Evolutionary conservation across 1,140 invertebrate genomes (phyloP).

Genomic region (Rhyzopertha dominica): DNA sequence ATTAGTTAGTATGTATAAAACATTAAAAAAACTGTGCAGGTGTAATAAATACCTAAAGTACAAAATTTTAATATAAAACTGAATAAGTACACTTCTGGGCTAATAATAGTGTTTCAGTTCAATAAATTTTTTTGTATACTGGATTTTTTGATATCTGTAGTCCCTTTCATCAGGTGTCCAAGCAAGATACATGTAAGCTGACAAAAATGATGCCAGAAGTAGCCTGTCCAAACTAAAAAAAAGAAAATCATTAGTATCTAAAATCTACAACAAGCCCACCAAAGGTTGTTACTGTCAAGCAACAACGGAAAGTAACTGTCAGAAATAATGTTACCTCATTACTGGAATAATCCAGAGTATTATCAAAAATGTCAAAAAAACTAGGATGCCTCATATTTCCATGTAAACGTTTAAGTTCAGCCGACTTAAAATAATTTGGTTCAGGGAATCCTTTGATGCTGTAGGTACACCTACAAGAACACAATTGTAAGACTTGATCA

Average conservation of each 20-base stretch:
- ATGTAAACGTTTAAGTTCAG: slow-evolving; percentile 46
- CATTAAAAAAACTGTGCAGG: too few species aligned
- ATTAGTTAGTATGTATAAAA: too few species aligned
- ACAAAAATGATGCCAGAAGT: slow-evolving; percentile 46
- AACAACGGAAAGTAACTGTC: slow-evolving; percentile 8
- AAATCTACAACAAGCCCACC: slow-evolving; percentile 9
- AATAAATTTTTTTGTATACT: slow-evolving; percentile 38
- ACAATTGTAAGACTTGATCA: too few species aligned
- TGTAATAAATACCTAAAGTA: too few species aligned
- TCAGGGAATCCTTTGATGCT: slow-evolving; percentile 45
- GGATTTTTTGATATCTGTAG: slow-evolving; percentile 47
- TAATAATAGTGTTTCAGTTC: too few species aligned
- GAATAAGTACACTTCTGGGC: too few species aligned
- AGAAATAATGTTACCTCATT: slow-evolving; percentile 48
- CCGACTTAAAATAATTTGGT: slow-evolving; percentile 47
- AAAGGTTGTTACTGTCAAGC: slow-evolving; percentile 7
- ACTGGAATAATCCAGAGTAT: slow-evolving; percentile 52
- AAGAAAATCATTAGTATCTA: slow-evolving; percentile 24
- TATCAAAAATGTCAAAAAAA: slow-evolving; percentile 49
- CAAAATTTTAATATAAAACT: too few species aligned
- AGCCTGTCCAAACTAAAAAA: slow-evolving; percentile 51
- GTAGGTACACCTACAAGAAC: slow-evolving; percentile 46
- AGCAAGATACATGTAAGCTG: slow-evolving; percentile 49
- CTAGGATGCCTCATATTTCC: slow-evolving; percentile 55
- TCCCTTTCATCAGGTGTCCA: slow-evolving; percentile 51